Evolutionary conservation across 2,113 vertebrate genomes (phyloP).

Genomic region (Corapipo altera): DNA sequence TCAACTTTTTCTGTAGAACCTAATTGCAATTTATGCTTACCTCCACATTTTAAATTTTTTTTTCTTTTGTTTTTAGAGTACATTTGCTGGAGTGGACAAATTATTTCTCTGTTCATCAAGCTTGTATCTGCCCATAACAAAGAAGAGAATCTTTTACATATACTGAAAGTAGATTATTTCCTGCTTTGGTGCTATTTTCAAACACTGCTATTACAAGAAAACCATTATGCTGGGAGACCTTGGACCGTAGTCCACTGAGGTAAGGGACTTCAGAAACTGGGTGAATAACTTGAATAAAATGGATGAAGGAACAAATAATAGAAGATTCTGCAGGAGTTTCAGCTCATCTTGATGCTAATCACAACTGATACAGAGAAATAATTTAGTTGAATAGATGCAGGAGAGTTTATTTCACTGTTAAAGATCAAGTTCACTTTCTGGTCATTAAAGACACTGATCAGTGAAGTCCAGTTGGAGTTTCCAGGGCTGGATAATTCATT

Average conservation of each 20-base stretch:
- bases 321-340: not conserved
- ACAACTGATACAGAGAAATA: not conserved
- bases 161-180: slow-evolving; percentile 22
- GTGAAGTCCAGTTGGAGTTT: not conserved
- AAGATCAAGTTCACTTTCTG: not conserved
- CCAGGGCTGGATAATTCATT: not conserved
- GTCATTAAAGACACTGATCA: not conserved
- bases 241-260: not conserved
- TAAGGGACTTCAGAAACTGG: not conserved
- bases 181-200: slow-evolving; percentile 22
- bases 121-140: slow-evolving; percentile 10
- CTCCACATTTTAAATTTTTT: not conserved
- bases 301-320: not conserved
- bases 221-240: not conserved
- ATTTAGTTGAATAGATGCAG: not conserved
- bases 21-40: not conserved
- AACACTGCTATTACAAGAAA: not conserved
- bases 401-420: not conserved
- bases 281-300: not conserved
- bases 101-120: not conserved
- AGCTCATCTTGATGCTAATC: not conserved
- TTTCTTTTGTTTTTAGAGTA: not conserved
- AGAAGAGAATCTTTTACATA: not conserved
- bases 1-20: not conserved
- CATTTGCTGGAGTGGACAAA: not conserved